These are phyloP conservation scores for Drosophila fulvimacula DNA, from an alignment of 2,888 invertebrate species.

Conservation along the genomic window DNA sequence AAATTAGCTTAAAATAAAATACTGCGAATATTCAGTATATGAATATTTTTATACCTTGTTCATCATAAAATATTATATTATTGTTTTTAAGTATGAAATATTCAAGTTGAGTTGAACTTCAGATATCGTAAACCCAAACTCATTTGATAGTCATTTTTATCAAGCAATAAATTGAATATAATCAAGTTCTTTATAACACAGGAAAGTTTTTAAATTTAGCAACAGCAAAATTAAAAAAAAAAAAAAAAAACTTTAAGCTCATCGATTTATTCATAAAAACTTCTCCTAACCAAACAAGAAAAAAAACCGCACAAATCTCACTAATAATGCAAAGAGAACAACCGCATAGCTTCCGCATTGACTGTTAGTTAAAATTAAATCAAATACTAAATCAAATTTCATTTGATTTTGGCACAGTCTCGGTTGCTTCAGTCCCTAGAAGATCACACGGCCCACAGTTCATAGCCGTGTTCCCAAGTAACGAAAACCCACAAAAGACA, in stretches of 20 bases:
- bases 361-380: background rate
- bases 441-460: conserved; percentile 48
- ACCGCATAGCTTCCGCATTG: conserved; percentile 22
- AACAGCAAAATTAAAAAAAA: background rate
- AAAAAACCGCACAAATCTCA: conserved; percentile 1
- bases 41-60: too few relatives aligned
- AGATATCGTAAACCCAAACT: background rate
- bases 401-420: conserved; percentile 6
- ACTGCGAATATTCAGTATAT: too few relatives aligned
- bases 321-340: background rate
- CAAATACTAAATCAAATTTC: conserved; percentile 33
- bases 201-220: background rate
- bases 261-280: too few relatives aligned
- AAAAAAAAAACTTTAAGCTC: background rate
- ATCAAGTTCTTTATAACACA: background rate
- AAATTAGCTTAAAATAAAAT: too few relatives aligned
- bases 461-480: conserved; percentile 46
- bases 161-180: background rate
- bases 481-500: conserved; percentile 57
- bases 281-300: background rate
- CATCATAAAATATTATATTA: too few relatives aligned
- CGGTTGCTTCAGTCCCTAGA: background rate
- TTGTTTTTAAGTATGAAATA: background rate
- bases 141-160: background rate
- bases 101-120: background rate